Conservation (phyloP, 2,113 vertebrate genomes). For the Castor canadensis region DNA sequence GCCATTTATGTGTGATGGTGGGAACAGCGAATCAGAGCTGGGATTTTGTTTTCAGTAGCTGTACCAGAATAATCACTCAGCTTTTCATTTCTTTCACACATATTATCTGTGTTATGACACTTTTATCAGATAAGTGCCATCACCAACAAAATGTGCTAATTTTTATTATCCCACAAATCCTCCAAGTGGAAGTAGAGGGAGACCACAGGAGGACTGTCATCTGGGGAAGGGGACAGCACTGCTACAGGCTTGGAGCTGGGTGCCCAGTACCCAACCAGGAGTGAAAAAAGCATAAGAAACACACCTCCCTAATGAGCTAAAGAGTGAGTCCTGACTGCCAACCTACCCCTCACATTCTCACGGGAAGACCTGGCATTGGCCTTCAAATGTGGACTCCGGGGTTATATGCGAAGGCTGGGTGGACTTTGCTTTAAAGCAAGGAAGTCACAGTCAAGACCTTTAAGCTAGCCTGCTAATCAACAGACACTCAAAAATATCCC, state of each 20-base stretch:
- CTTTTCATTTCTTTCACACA: constrained; percentile 71
- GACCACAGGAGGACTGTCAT: not conserved
- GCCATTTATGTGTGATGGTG: not conserved
- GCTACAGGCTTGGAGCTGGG: not conserved
- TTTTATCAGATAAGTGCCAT: constrained; percentile 69
- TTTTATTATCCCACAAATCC: constrained; percentile 71
- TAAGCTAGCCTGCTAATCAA: not conserved
- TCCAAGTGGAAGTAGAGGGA: constrained; percentile 48
- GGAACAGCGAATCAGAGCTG: constrained; percentile 41
- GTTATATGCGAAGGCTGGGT: not conserved
- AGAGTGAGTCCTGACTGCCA: not conserved
- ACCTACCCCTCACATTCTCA: too few species aligned
- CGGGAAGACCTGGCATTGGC: not conserved
- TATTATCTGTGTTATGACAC: constrained; percentile 70
- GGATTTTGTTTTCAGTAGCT: constrained; percentile 76
- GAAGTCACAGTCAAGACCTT: not conserved
- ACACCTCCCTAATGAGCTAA: not conserved
- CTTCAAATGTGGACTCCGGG: not conserved
- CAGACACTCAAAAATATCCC: not conserved
- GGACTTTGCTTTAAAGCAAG: not conserved
- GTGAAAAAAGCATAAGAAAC: not conserved
- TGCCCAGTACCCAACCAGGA: too few species aligned
- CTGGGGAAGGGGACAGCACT: not conserved
- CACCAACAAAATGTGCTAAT: constrained; percentile 47
- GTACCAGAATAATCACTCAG: constrained; percentile 69